Percentiles rank a stretch among this genome's conserved stretches.
phyloP scores from a whole-genome alignment of 1,140 invertebrate species.

The Telenomus remus region DNA sequence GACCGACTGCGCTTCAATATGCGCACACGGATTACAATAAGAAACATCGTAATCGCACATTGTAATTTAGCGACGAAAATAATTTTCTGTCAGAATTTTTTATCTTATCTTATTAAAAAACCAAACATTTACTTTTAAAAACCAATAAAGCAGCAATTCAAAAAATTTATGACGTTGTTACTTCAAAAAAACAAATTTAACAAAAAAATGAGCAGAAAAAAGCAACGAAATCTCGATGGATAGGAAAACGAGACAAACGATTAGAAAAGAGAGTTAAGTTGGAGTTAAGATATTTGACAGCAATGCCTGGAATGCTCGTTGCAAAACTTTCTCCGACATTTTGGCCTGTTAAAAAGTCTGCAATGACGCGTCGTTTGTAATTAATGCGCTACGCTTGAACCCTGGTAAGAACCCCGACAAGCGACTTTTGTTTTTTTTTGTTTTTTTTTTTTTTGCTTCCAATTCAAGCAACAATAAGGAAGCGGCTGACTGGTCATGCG shows the following conservation, averaged over 20 bases:
- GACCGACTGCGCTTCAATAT: constrained; percentile 32
- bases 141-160: no score
- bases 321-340: constrained; percentile 42
- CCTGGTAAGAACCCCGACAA: no score
- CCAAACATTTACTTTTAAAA: no score
- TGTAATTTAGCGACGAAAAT: constrained; percentile 8
- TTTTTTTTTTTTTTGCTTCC: constrained; percentile 41
- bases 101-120: no score
- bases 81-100: no score
- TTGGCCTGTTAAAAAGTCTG: constrained; percentile 42
- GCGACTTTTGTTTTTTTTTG: no score
- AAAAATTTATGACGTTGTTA: no score
- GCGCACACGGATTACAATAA: constrained; percentile 26
- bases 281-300: constrained; percentile 10
- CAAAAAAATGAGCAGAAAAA: no score
- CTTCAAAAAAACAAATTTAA: no score
- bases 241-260: not conserved
- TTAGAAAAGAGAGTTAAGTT: not conserved
- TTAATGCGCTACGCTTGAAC: constrained; percentile 45
- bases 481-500: constrained; percentile 27
- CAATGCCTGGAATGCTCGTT: constrained; percentile 29
- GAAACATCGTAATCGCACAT: constrained; percentile 21
- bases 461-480: constrained; percentile 43
- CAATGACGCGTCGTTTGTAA: constrained; percentile 21
- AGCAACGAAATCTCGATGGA: no score